Base-by-base conservation (phyloP, 1,140 invertebrate species). In the Lucilia cuprina region DNA sequence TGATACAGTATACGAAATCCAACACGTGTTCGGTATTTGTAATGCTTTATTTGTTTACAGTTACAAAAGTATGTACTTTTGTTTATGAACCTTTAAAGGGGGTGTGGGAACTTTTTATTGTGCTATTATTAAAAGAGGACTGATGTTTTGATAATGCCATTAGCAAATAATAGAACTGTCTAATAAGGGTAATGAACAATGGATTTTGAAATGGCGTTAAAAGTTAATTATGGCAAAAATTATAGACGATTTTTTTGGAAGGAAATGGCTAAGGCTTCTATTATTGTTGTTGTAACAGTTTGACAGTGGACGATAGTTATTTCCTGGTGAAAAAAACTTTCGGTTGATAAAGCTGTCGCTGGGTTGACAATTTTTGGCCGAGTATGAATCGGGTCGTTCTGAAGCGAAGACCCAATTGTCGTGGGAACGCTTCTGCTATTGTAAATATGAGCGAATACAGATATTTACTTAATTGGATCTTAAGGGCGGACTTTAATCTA, bases 1-100 rank as follows among this genome's bases (percentile, higher is more conserved):
- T 2, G 25, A n/a, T 60, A 60, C 17, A 17, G 55, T 17, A 14
- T 17, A 14, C n/a, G n/a, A 60, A 60, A 60, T n/a, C 55, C 55
- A 60, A 41, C 75, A 78, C 75, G 75, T 78, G 75, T 78, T 78
- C n/a, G 17, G 34, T n/a, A 41, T 78, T 78, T 41, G 35, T 78
- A 41, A 41, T 41, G 75, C 75, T 78, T 19, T 41, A 41, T 78
- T 47, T 78, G 75, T 78, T 78, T 78, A 78, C 75, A 78, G 35
- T 78, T 78, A 78, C 17, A 17, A 8, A 30, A 30, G 25, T 30
- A 30, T 30, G 25, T 30, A 30, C 25, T 30, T 14, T 34, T 9
- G 14, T 41, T 41, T 41, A 30, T 30, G 25, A 30, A 30, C 25
- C 25, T 1, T 30, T 30, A 30, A 30, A 13, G 8, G 35, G 14